Base-by-base conservation (phyloP, 2,888 invertebrate genomes). In the Archips crataeganus region DNA sequence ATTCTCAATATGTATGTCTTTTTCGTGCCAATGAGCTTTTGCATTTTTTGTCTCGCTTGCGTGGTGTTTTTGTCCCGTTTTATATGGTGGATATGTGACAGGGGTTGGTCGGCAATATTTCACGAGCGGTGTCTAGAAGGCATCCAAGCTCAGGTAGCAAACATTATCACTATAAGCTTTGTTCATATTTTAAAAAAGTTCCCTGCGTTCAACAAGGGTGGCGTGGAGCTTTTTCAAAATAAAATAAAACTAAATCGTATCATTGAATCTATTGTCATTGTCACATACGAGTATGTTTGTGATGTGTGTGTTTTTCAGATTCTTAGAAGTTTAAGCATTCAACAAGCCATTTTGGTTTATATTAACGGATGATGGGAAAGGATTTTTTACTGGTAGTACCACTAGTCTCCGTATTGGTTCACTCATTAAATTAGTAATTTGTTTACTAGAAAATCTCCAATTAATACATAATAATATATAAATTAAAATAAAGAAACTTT, bases 121-220 rank as follows among this genome's bases (percentile, higher is more conserved):
- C 91, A 94, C 88, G 81, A 83, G 87, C 81, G 82, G 85, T 83
- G 87, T 88, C 86, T 88, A 82, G 87, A 88, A 90, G 84, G 91
- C 89, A 92, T 88, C 91, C 90, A 90, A 84, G 91, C 90, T 91
- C 94, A 94, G 94, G 94, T 94, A 94, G 94, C 93, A 86, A 90
- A 90, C 88, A 91, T 93, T 93, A 93, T 93, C 93, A 91, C 93
- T 88, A 86, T 87, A 84, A 87, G 86, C 90, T 90, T 86, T 88
- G 90, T 90, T 90, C 87, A 85, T 86, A 88, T 88, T 85, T 86
- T 85, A 89, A 91, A 90, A 93, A 89, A 80, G 77, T 75, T 77
- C 75, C 70, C 57, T 80, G 78, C 60, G 62, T 87, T 64, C 90
- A 90, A 57, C 57, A 62, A n/a, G 13, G 8, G 34, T 49, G 64